A percentile compares a stretch with the other conserved stretches of the same genome.
Conservation (phyloP, 2,113 vertebrate species). For the Cromileptes altivelis region DNA sequence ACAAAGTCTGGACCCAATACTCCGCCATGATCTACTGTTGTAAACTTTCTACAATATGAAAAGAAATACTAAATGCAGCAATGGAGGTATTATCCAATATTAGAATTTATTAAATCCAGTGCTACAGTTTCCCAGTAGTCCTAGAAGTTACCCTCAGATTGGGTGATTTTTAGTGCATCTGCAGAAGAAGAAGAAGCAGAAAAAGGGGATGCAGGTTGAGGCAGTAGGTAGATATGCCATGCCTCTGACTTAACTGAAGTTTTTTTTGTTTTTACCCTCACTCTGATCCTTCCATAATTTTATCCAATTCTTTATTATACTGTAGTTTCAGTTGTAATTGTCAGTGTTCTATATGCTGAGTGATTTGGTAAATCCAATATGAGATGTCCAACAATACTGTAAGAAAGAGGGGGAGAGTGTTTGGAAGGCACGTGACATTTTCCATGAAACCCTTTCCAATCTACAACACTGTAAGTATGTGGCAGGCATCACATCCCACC, state of each 20-base stretch:
- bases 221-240: not conserved
- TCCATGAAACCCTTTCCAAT: conserved; percentile 35
- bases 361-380: not conserved
- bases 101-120: not conserved
- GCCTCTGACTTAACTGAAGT: not conserved
- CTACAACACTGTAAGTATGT: conserved; percentile 11
- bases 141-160: not conserved
- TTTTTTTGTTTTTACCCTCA: not conserved
- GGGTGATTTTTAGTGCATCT: not conserved
- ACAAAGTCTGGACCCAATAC: too few relatives aligned
- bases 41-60: too few relatives aligned
- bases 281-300: not conserved
- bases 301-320: not conserved
- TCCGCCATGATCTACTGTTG: too few relatives aligned
- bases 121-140: not conserved
- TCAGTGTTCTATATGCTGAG: not conserved
- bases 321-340: not conserved
- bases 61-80: not conserved
- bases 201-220: not conserved
- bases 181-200: not conserved
- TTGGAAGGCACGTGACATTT: conserved; percentile 43
- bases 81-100: not conserved
- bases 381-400: not conserved
- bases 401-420: not conserved
- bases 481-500: conserved; percentile 32